A percentile compares a stretch with the other conserved stretches of the same genome.
Conservation (phyloP, 2,797 vertebrate species). For the Clarias pachynema region DNA sequence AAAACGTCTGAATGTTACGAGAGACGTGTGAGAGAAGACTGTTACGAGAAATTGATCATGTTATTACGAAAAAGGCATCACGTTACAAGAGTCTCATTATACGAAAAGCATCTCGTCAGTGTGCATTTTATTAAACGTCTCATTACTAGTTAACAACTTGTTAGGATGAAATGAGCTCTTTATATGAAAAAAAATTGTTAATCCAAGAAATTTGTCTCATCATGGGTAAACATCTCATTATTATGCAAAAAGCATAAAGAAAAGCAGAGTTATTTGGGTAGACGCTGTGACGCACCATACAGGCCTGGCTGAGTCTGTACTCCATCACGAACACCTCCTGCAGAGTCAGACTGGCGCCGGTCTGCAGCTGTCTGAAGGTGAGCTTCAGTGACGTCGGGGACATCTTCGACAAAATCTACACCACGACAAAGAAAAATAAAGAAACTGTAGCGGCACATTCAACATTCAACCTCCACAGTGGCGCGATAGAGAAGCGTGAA, state of each 20-base stretch:
- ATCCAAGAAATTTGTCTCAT: not conserved
- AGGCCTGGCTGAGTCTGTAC: constrained; percentile 89
- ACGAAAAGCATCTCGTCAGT: not conserved
- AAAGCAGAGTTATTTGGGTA: not conserved
- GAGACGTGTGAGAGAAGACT: too few species aligned
- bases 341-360: constrained; percentile 83
- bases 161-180: not conserved
- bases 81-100: not conserved
- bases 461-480: too few species aligned
- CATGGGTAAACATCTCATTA: not conserved
- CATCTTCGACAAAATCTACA: constrained; percentile 87
- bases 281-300: constrained; percentile 79
- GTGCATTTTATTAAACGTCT: not conserved
- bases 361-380: constrained; percentile 82
- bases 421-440: constrained; percentile 15
- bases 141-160: not conserved
- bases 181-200: not conserved
- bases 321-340: constrained; percentile 91
- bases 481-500: not conserved
- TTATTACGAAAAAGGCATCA: not conserved
- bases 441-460: not conserved
- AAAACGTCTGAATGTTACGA: too few species aligned
- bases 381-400: constrained; percentile 94
- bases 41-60: too few species aligned
- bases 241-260: not conserved